phyloP scores from a whole-genome alignment of 1,140 invertebrate species.

The Drosophila rhopaloa region DNA sequence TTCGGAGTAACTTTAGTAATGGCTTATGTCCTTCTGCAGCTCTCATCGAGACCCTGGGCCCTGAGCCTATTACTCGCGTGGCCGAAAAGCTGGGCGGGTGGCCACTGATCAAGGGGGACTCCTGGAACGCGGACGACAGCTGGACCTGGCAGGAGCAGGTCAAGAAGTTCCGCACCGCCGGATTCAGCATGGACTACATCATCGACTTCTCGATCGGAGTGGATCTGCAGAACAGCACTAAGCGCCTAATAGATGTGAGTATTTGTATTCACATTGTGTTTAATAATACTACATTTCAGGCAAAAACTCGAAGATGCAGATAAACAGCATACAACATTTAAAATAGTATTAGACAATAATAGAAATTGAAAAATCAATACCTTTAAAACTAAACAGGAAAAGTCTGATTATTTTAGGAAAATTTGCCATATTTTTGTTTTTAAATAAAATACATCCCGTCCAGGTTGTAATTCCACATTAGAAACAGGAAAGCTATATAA shows the following conservation, averaged over 20 bases:
- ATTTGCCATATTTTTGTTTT: too few species aligned
- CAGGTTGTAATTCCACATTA: too few species aligned
- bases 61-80: conserved; percentile 89
- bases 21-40: conserved; percentile 80
- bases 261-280: too few species aligned
- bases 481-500: too few species aligned
- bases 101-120: conserved; percentile 92
- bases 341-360: too few species aligned
- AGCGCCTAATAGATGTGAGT: conserved; percentile 94
- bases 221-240: conserved; percentile 95
- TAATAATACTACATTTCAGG: too few species aligned
- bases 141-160: conserved; percentile 94
- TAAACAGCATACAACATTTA: too few species aligned
- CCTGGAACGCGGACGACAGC: conserved; percentile 89
- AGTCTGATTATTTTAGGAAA: too few species aligned
- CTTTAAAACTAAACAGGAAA: too few species aligned
- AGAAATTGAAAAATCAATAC: too few species aligned
- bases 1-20: background rate
- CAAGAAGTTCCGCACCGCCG: conserved; percentile 91
- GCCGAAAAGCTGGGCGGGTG: conserved; percentile 93
- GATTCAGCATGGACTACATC: conserved; percentile 95
- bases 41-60: conserved; percentile 90
- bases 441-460: too few species aligned
- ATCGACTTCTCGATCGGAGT: conserved; percentile 96
- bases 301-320: too few species aligned